Percentiles rank a stretch among this genome's conserved stretches.
Evolutionary conservation across 2,113 vertebrate genomes (phyloP).

Genomic region (Ammospiza nelsoni): DNA sequence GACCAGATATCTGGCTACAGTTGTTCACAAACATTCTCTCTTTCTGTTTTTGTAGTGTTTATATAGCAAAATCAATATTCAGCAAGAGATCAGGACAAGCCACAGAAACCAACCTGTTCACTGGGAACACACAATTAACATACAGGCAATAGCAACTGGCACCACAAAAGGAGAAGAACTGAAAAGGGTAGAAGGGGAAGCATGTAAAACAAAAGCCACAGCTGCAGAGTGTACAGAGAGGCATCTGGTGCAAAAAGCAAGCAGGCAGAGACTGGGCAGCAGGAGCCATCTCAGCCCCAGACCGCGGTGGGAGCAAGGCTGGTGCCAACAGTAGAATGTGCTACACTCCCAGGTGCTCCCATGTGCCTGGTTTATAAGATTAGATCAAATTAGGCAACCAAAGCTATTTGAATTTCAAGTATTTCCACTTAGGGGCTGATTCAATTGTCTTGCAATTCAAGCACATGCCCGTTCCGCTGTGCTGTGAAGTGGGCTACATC

Average conservation of each 20-base stretch:
- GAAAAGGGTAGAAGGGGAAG: background rate
- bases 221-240: rapidly evolving
- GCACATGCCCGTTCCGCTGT: background rate
- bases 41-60: background rate
- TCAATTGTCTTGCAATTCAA: slow-evolving; percentile 1
- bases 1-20: slow-evolving; percentile 53
- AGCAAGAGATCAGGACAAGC: background rate
- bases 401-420: slow-evolving; percentile 32
- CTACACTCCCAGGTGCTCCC: background rate
- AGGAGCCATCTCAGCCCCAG: background rate
- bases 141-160: background rate
- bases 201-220: background rate
- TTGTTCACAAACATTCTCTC: slow-evolving; percentile 2
- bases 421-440: background rate
- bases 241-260: background rate
- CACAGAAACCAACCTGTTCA: slow-evolving; percentile 21
- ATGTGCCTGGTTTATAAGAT: background rate
- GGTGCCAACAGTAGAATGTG: background rate
- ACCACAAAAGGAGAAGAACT: slow-evolving; percentile 8
- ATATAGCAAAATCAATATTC: slow-evolving; percentile 45
- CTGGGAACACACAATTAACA: slow-evolving; percentile 14
- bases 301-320: rapidly evolving
- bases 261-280: background rate
- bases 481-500: background rate
- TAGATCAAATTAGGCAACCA: background rate